Percentiles rank a stretch among this genome's conserved stretches.
phyloP scores from a whole-genome alignment of 2,113 vertebrate species.

The Lanius collurio region DNA sequence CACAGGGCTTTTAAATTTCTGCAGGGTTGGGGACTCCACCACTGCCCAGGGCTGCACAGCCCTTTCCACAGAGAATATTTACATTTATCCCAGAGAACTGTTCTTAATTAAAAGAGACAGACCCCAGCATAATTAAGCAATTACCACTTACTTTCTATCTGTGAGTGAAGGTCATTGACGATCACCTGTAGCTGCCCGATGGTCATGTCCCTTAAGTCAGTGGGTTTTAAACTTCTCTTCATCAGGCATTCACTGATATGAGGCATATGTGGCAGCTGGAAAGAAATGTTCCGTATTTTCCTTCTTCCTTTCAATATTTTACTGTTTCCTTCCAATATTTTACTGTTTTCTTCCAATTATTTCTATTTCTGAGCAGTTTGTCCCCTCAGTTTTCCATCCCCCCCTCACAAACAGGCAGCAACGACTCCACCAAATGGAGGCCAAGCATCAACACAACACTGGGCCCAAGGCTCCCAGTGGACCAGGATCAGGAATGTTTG shows the following conservation, averaged over 20 bases:
- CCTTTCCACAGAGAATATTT: background rate
- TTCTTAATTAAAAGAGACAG: background rate
- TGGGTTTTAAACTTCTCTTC: conserved; percentile 94
- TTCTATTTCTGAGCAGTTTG: background rate
- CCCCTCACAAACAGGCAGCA: background rate
- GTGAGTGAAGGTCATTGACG: conserved; percentile 97
- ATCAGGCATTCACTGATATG: conserved; percentile 98
- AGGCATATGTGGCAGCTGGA: conserved; percentile 95
- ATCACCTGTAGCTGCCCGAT: conserved; percentile 97
- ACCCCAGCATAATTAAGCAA: background rate
- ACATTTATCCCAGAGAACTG: background rate
- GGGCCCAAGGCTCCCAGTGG: background rate
- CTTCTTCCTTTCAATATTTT: background rate
- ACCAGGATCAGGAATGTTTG: background rate
- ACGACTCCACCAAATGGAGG: rapidly evolving
- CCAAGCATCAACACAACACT: rapidly evolving
- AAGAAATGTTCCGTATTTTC: background rate
- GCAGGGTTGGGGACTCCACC: background rate
- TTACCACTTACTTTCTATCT: conserved; percentile 92
- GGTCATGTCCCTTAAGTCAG: conserved; percentile 96
- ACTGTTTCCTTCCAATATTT: background rate
- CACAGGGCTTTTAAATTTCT: background rate
- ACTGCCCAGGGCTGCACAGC: background rate
- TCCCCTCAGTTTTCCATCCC: rapidly evolving
- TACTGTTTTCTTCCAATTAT: background rate